Conservation (phyloP, 2,113 vertebrate species). For the Oncorhynchus gorbuscha region DNA sequence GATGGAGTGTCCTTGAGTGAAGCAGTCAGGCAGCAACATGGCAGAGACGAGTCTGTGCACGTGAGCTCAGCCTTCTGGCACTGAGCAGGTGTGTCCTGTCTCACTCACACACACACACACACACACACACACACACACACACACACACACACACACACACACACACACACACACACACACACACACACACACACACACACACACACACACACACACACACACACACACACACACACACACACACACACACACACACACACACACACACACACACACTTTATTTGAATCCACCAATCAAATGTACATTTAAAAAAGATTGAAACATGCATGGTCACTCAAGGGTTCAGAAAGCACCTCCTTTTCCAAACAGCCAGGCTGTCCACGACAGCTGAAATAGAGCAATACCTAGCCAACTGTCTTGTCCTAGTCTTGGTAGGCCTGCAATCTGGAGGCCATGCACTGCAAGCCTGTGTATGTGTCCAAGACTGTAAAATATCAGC, state of each 20-base stretch:
- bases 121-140: neutral
- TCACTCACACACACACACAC: neutral
- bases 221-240: neutral
- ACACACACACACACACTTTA: neutral
- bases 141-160: neutral
- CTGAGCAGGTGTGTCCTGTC: too few species aligned
- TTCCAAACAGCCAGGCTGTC: too few species aligned
- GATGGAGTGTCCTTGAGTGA: conserved; percentile 72
- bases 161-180: neutral
- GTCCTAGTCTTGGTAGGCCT: too few species aligned
- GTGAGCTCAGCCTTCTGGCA: conserved; percentile 51
- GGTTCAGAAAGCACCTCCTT: too few species aligned
- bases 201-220: neutral
- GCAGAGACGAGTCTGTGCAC: conserved; percentile 86
- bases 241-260: neutral
- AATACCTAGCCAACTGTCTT: too few species aligned
- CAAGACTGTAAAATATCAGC: too few species aligned
- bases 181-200: neutral
- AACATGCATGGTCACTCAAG: too few species aligned
- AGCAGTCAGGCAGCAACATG: conserved; percentile 82
- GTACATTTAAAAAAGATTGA: too few species aligned
- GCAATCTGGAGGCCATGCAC: too few species aligned
- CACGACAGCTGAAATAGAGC: too few species aligned
- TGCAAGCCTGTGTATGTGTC: too few species aligned
- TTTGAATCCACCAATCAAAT: too few species aligned